Base-by-base conservation (phyloP, 2,113 vertebrate genomes). In the Chaenocephalus aceratus region DNA sequence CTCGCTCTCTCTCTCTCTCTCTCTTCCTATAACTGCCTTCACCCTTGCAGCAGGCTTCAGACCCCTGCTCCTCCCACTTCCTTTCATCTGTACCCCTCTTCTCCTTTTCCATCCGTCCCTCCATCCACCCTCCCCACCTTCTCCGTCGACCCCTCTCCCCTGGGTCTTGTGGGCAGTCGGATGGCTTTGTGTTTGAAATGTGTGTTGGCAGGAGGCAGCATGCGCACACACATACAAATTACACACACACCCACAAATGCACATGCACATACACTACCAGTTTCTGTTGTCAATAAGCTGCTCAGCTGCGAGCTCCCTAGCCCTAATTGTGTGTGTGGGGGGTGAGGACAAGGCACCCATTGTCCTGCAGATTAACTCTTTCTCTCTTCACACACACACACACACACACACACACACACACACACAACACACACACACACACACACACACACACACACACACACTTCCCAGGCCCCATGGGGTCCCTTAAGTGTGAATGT, bases 401-500 rank as follows among this genome's bases (percentile, higher is more conserved):
- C 85, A 84, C 83, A 65, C 70, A 67, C 62, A 83, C 53, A 77
- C 84, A 80, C 53, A 61, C 85, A 72, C 75, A 64, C 77, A 82
- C 63, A 68, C 65, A 68, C 57, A 76, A 69, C 88, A 86, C 83
- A 68, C 66, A 59, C 65, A 80, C 60, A 77, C 83, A 77, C 66
- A 41, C 77, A 60, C 64, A 65, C 71, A 69, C 75, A 73, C 67
- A 79, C 49, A 61, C 61, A 71, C 60, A 79, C 36, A 30, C 26
- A 30, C 26, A 30, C 73, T 77, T 58, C 67, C 45, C 44, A 61
- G 70, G 88, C 89, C 93, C 77, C 93, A 91, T 90, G 88, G 88
- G 91, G 84, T 86, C 79, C 88, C 81, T 89, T 91, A 92, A 95
- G 90, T 94, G 93, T 92, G 84, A 92, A 93, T 92, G 91, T 74